Base-by-base conservation (phyloP, 2,888 invertebrate species). In the Thymelicus acteon region DNA sequence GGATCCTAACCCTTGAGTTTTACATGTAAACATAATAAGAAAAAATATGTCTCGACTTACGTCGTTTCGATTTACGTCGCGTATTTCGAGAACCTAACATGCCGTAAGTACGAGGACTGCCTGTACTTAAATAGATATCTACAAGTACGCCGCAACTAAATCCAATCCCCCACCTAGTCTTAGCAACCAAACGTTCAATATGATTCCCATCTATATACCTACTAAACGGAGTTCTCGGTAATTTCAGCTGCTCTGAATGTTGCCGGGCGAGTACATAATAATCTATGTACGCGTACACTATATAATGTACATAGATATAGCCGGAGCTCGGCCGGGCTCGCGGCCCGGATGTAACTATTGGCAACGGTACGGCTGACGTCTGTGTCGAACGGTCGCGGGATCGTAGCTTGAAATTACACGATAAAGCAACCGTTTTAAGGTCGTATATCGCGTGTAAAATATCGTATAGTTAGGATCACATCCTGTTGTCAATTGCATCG, bases 321-420 rank as follows among this genome's bases (percentile, higher is more conserved):
- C 77, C 73, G 67, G 76, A 76, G 75, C 73, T 77, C 76, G 76
- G 75, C 76, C 79, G 77, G 76, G 77, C 74, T 76, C 76, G 75
- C 67, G 75, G 77, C 76, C 80, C 82, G 82, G 83, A 83, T 83
- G 84, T 84, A 79, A 80, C 84, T 81, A 82, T 80, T 80, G 83
- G 82, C 81, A 84, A 84, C 83, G 74, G 77, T 75, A 75, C 75
- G 75, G 63, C 24, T 54, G 60, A 62, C 61, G 62, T 54, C 73
- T 60, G 52, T 60, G 24, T 63, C 66, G 66, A 71, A 72, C 12
- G 44, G 39, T 37, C 54, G 60, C 7, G 24, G 39, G n/a, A 6
- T 19, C 66, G 72, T 73, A 72, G 70, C 63, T 37, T 75, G 63
- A 80, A 76, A 78, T 75, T 78, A 73, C 75, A 71, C 64, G 69